Conservation (phyloP, 2,113 vertebrate species). For the Maccullochella peelii region DNA sequence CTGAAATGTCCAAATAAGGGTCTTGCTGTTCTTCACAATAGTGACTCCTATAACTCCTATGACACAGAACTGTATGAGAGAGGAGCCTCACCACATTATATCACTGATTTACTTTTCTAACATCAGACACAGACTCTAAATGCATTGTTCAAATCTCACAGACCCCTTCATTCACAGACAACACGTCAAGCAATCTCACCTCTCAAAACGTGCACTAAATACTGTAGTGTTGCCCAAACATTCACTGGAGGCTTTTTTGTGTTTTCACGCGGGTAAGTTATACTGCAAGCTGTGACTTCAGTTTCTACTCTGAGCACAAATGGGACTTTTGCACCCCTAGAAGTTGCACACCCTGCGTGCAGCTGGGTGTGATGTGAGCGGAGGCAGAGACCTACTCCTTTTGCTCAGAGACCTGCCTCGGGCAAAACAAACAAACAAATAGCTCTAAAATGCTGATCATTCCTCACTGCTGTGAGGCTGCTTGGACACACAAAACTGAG, state of each 20-base stretch:
- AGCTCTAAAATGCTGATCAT: conserved; percentile 23
- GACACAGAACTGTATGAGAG: conserved; percentile 16
- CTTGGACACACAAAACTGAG: conserved; percentile 31
- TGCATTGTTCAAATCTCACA: not conserved
- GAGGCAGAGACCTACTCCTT: conserved; percentile 17
- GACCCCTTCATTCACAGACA: not conserved
- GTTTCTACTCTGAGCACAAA: conserved; percentile 38
- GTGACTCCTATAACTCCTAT: conserved; percentile 31
- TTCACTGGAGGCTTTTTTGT: not conserved
- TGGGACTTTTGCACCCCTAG: conserved; percentile 64
- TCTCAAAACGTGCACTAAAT: not conserved
- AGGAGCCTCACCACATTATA: not conserved
- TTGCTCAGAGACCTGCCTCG: conserved; percentile 26
- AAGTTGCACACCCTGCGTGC: conserved; percentile 66
- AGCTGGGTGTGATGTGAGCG: conserved; percentile 53
- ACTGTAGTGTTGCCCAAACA: not conserved
- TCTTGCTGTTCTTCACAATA: conserved; percentile 69
- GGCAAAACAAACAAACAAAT: not conserved
- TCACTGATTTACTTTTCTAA: conserved; percentile 12
- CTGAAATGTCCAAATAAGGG: conserved; percentile 49
- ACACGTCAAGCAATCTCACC: not conserved
- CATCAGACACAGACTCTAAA: not conserved
- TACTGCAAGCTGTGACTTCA: conserved; percentile 42
- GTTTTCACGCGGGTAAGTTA: not conserved
- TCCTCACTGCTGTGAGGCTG: conserved; percentile 40